Conservation (phyloP, 2,888 invertebrate species). For the Chrysolina haemoptera region DNA sequence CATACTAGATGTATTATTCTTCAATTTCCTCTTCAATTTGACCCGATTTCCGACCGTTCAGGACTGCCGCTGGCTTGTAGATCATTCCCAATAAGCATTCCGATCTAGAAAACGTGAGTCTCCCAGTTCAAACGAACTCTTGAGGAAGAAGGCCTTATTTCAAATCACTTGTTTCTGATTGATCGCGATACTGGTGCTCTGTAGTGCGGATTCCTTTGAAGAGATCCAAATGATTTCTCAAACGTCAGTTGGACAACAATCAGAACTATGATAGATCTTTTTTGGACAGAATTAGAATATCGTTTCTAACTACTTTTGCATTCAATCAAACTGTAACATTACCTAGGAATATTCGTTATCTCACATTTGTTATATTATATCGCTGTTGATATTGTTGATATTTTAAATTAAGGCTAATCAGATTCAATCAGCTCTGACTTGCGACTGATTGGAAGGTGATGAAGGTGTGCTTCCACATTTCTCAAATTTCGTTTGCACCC, state of each 20-base stretch:
- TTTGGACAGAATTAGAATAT: slow-evolving; percentile 5
- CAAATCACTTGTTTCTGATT: slow-evolving; percentile 46
- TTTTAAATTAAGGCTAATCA: slow-evolving; percentile 60
- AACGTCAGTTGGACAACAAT: not conserved
- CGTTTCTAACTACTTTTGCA: slow-evolving; percentile 29
- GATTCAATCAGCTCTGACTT: slow-evolving; percentile 55
- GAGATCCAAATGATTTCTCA: not conserved
- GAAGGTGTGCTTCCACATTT: slow-evolving; percentile 14
- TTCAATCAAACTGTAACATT: slow-evolving; percentile 57
- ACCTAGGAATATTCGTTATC: slow-evolving; percentile 62
- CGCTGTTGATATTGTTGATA: slow-evolving; percentile 67
- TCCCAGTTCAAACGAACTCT: slow-evolving; percentile 50
- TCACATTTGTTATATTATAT: slow-evolving; percentile 69
- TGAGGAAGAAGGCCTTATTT: slow-evolving; percentile 58
- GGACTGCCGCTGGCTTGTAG: slow-evolving; percentile 64
- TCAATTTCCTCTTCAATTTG: slow-evolving; percentile 26
- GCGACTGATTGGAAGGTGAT: slow-evolving; percentile 23
- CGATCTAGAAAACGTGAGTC: slow-evolving; percentile 50
- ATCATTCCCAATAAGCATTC: slow-evolving; percentile 62
- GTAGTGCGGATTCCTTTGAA: slow-evolving; percentile 58
- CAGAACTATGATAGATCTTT: slow-evolving; percentile 5
- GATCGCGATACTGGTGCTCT: slow-evolving; percentile 61
- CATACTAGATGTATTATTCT: slow-evolving; percentile 39
- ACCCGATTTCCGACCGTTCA: slow-evolving; percentile 49
- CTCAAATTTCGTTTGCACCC: slow-evolving; percentile 50